Percentiles rank a stretch among this genome's conserved stretches.
phyloP scores from a whole-genome alignment of 2,888 invertebrate species.

The Chironomus tentans region DNA sequence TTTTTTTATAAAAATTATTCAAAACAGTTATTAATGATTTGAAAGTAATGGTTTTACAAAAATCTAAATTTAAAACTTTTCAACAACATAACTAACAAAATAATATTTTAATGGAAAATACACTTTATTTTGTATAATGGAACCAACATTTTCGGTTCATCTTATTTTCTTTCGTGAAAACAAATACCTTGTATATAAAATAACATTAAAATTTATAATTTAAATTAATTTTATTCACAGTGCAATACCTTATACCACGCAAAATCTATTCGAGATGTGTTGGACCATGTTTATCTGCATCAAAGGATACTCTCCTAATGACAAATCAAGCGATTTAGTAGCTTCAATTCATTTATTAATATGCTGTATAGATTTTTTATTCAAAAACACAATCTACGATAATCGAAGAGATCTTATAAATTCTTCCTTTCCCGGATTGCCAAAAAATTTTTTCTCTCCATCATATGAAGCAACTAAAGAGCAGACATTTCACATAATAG shows the following conservation, averaged over 20 bases:
- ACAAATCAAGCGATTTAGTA: slow-evolving; percentile 78
- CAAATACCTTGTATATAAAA: slow-evolving; percentile 20
- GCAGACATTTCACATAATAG: slow-evolving; percentile 73
- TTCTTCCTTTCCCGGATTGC: slow-evolving; percentile 63
- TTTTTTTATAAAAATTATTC: too few relatives aligned
- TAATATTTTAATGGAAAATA: too few relatives aligned
- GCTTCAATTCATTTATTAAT: slow-evolving; percentile 87
- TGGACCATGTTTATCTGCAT: slow-evolving; percentile 90
- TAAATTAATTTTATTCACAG: slow-evolving; percentile 42
- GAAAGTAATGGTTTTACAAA: too few relatives aligned
- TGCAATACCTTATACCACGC: slow-evolving; percentile 65
- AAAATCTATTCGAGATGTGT: slow-evolving; percentile 82
- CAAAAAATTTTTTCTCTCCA: slow-evolving; percentile 37
- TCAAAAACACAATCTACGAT: slow-evolving; percentile 72
- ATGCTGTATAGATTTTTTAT: slow-evolving; percentile 85
- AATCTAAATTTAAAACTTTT: too few relatives aligned
- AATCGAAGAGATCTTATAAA: slow-evolving; percentile 80
- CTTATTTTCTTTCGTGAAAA: too few relatives aligned
- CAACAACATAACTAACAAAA: too few relatives aligned
- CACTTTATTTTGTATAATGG: too few relatives aligned
- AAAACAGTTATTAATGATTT: too few relatives aligned
- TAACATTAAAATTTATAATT: not conserved
- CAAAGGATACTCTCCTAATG: slow-evolving; percentile 75
- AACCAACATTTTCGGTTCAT: too few relatives aligned
- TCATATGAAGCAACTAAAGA: slow-evolving; percentile 48